Base-by-base conservation (phyloP, 2,888 invertebrate genomes). In the Polyploca ridens region DNA sequence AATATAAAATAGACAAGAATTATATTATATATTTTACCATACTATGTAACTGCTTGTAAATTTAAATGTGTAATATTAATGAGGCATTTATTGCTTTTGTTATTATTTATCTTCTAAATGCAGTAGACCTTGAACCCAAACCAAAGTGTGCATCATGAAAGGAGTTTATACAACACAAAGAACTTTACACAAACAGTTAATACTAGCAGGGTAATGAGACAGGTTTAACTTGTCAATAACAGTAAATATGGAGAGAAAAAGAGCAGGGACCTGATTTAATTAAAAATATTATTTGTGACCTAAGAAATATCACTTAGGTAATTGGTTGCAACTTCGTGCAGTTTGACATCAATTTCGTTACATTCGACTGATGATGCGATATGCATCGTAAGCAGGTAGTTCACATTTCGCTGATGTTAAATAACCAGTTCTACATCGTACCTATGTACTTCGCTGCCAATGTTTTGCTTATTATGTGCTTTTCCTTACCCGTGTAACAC, bases 341-440 rank as follows among this genome's bases (percentile, higher is more conserved):
- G 54, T 54, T 54, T 19, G 19, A 54, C 54, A 54, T 19, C 54
- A 19, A 54, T 54, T 54, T 54, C 54, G 54, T 19, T 10, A 54
- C 19, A 16, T 54, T 54, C 10, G 3, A 54, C 19, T 19, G 19
- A 10, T 54, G 14, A 54, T 49, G 49, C n/a, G 54, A 71, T 66
- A 77, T 77, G 77, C 79, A 75, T 60, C 63, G 66, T 77, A 73
- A 81, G 73, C 77, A 77, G 70, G 67, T 70, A 70, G 71, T 72
- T 72, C 77, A 74, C 66, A 72, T 79, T 76, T 68, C 73, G 75
- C 76, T 76, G 77, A 81, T 70, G 64, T 65, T 68, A 66, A 66
- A 70, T 70, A 78, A 72, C 73, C 69, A 66, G 70, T 76, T 77
- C 62, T 38, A 54, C 10, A 54, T n/a, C 16, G 19, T 14, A n/a